Evolutionary conservation across 2,888 invertebrate species (phyloP).

Genomic region (Cryptosula pallasiana): DNA sequence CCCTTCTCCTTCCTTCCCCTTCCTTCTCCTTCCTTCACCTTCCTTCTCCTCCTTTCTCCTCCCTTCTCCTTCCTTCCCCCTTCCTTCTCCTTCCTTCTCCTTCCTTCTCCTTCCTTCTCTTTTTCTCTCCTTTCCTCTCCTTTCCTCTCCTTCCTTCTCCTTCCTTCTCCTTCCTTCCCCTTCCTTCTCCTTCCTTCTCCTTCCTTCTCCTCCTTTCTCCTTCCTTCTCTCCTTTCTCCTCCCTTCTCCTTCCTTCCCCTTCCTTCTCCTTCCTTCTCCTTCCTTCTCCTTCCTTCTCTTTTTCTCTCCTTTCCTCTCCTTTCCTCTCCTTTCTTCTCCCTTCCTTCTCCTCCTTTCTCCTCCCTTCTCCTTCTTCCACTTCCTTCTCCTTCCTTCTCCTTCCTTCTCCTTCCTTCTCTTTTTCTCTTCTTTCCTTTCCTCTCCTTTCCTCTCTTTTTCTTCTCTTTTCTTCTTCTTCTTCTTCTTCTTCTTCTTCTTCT

Average conservation of each 20-base stretch:
- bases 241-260: constrained; percentile 2
- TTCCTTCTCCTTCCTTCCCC: background rate
- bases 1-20: background rate
- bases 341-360: background rate
- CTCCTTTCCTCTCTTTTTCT: background rate
- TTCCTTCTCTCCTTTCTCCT: background rate
- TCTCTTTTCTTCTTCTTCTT: background rate
- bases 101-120: background rate
- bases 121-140: background rate
- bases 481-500: background rate
- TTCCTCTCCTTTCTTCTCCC: background rate
- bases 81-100: background rate
- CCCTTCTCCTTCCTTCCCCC: background rate
- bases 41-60: background rate
- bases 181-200: background rate
- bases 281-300: background rate
- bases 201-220: background rate
- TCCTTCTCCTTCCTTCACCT: background rate
- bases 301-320: background rate
- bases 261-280: constrained; percentile 5
- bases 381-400: background rate
- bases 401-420: constrained; percentile 13
- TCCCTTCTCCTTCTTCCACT: background rate
- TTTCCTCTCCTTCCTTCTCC: background rate
- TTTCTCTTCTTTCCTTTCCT: background rate